Evolutionary conservation across 2,888 invertebrate species (phyloP).

Genomic region (Amphipyra tragopoginis): DNA sequence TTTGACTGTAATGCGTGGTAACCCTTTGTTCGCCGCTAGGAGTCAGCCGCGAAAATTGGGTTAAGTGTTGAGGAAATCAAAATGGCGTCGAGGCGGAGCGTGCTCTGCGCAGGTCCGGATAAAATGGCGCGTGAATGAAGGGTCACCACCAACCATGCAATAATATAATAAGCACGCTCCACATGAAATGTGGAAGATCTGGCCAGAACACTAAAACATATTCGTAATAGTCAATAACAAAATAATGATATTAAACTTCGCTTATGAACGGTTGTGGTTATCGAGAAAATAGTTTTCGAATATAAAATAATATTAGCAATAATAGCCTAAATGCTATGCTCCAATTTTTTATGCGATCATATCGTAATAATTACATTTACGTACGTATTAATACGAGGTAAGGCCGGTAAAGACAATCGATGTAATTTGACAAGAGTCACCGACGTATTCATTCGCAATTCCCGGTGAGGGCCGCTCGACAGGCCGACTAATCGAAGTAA

Average conservation of each 20-base stretch:
- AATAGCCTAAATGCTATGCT: conserved; percentile 88
- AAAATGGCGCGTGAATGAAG: conserved; percentile 74
- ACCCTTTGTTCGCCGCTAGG: conserved; percentile 79
- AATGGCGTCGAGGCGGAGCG: conserved; percentile 76
- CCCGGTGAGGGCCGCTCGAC: conserved; percentile 56
- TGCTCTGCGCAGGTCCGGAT: conserved; percentile 79
- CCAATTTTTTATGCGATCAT: conserved; percentile 86
- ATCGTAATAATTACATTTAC: conserved; percentile 78
- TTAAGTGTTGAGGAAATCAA: conserved; percentile 85
- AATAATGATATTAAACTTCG: conserved; percentile 88
- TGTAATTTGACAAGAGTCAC: conserved; percentile 1
- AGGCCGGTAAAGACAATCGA: conserved; percentile 52
- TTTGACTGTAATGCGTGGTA: conserved; percentile 76
- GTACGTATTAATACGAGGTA: conserved; percentile 64
- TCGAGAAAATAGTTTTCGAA: conserved; percentile 88
- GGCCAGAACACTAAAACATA: conserved; percentile 76
- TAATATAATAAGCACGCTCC: conserved; percentile 75
- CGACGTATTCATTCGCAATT: conserved; percentile 21
- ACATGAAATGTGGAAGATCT: conserved; percentile 79
- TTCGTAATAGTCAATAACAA: conserved; percentile 87
- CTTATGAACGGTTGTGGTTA: conserved; percentile 90
- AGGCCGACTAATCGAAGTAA: conserved; percentile 81
- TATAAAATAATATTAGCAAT: conserved; percentile 88
- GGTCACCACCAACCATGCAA: conserved; percentile 73
- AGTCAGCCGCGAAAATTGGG: conserved; percentile 74